Base-by-base conservation (phyloP, 2,797 vertebrate species). In the Jordanella pulchra region DNA sequence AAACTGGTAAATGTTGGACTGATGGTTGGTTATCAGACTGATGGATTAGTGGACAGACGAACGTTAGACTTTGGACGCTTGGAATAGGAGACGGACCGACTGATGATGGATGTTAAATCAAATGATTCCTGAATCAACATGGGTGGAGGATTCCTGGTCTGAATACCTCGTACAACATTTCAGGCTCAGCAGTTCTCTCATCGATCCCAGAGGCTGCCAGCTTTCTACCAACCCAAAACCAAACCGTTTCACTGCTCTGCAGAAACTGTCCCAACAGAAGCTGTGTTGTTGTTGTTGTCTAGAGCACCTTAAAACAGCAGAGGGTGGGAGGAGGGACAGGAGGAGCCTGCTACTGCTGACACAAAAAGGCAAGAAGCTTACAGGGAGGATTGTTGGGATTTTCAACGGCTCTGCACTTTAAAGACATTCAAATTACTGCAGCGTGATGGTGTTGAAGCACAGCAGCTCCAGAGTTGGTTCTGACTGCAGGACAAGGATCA, bases 321-420 rank as follows among this genome's bases (percentile, higher is more conserved):
- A 53, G 35, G 69, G 58, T 63, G 78, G 72, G 80, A 81, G 77
- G 77, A 71, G 75, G 71, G 56, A 63, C 39, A 66, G 72, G 25
- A 77, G 73, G 68, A 77, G 69, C 73, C 77, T 71, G 21, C 71
- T 76, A 63, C 50, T 71, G 84, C 86, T 83, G 85, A 88, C 87
- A 83, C 75, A 79, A 82, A 84, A 80, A 82, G 79, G 0, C 85
- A 81, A 77, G 76, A 81, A 76, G 86, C 87, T 89, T 84, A 82
- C 44, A 32, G 74, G 60, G 42, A 60, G 75, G 78, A 81, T 76
- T 82, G 83, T 68, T 82, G 74, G 74, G 80, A 72, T 81, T 81
- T 74, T 67, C 72, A 84, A 77, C 17, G 55, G 79, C 76, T 81
- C 76, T 53, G 72, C 70, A 73, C 39, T 75, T 74, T 78, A 73